Conservation (phyloP, 2,797 vertebrate species). For the Catostomus latipinnis region DNA sequence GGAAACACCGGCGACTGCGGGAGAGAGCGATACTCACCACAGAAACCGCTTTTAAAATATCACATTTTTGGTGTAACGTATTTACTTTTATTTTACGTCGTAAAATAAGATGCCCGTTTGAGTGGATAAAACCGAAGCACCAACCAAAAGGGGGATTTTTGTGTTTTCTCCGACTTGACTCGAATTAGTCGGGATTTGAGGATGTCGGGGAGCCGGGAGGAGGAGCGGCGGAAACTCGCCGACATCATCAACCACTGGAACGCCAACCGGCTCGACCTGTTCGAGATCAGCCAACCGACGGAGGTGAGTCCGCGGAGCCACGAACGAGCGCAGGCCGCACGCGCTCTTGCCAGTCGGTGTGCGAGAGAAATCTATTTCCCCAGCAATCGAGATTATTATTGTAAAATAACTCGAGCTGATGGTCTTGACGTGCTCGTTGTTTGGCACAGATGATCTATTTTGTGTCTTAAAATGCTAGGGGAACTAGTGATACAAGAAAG, state of each 20-base stretch:
- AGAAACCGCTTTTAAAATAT: constrained; percentile 31
- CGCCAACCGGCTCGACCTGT: constrained; percentile 99
- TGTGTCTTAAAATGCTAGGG: not conserved
- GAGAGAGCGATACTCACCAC: constrained; percentile 31
- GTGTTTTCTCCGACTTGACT: constrained; percentile 26
- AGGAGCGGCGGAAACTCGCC: constrained; percentile 97
- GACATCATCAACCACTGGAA: constrained; percentile 99
- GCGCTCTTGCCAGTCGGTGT: not conserved
- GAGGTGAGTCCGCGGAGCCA: constrained; percentile 84
- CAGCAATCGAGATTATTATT: not conserved
- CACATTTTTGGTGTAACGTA: constrained; percentile 30
- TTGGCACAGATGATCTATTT: not conserved
- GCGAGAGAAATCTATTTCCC: not conserved
- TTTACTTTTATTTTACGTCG: constrained; percentile 39
- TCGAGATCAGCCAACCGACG: constrained; percentile 98
- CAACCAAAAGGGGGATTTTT: constrained; percentile 64
- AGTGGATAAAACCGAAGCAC: constrained; percentile 25
- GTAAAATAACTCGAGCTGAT: not conserved
- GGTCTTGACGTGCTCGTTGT: not conserved
- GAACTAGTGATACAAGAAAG: not conserved
- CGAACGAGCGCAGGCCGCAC: constrained; percentile 58
- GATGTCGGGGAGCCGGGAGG: constrained; percentile 93
- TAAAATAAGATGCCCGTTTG: constrained; percentile 48
- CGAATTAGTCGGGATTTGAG: constrained; percentile 60
- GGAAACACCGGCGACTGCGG: constrained; percentile 51